Evolutionary conservation across 2,797 vertebrate species (phyloP).

Genomic region (Holocentrus rufus): DNA sequence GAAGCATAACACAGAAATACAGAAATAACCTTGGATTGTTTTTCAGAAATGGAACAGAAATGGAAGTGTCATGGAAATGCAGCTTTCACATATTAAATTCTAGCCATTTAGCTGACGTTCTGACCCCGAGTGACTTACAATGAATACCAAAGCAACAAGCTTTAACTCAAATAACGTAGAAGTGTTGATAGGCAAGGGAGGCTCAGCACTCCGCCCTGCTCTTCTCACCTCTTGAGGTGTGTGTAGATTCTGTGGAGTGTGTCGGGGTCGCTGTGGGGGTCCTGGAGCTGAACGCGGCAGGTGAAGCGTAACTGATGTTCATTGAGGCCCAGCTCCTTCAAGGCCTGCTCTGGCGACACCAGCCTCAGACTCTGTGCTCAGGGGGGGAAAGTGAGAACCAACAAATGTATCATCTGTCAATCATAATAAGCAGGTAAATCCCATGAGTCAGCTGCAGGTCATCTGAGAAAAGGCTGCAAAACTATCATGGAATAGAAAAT

Average conservation of each 20-base stretch:
- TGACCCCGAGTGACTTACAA: no score
- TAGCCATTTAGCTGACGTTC: no score
- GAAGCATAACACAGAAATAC: neutral
- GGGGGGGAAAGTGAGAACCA: neutral
- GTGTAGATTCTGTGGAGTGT: slow-evolving; percentile 88
- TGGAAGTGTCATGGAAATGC: neutral
- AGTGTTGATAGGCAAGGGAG: neutral
- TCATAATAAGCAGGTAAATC: neutral
- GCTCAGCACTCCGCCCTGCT: neutral
- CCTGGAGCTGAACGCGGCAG: slow-evolving; percentile 93
- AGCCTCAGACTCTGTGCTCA: slow-evolving; percentile 87
- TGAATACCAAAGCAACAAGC: no score
- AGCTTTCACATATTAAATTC: no score
- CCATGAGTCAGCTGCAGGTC: neutral
- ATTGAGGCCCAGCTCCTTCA: slow-evolving; percentile 93
- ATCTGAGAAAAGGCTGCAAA: neutral
- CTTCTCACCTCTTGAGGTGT: slow-evolving; percentile 89
- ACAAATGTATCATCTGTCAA: neutral
- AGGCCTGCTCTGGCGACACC: slow-evolving; percentile 93
- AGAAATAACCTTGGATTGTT: neutral
- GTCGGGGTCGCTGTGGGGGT: slow-evolving; percentile 91
- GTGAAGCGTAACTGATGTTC: slow-evolving; percentile 98
- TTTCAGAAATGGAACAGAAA: neutral
- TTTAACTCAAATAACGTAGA: slow-evolving; percentile 2
- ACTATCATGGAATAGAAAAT: neutral